Evolutionary conservation across 92 coral and sea anemone genomes (phyloP), one percentile per base, ranked within the genome.

Genomic region (Phenganax marumi): DNA sequence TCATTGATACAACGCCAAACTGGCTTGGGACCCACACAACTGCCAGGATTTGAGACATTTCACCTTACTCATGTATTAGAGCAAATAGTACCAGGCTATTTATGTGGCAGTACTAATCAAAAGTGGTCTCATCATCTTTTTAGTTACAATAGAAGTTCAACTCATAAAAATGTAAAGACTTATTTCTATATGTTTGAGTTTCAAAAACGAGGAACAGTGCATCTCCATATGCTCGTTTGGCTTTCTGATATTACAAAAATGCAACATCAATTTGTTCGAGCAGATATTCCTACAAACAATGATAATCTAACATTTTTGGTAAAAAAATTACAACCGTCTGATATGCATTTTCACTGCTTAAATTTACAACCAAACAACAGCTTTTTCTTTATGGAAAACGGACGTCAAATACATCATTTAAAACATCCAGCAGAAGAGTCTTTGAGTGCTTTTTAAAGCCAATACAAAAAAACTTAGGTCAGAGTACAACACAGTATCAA

Each of bases 21-120:
- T 33, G 84, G 84, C 16, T 33, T 12, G 57, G 57, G 70, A 6
- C 84, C 84, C 10, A 79, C 84, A 58, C 74, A 26, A 50, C 51
- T 76, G 5, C 18, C 94, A 6, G 18, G n/a, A 2, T 19, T 69
- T 0, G 91, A 86, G 64, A 91, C 89, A 0, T 54, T 68, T 10
- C 49, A 49, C 13, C 26, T 65, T 14, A 76, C 73, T 0, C 88
- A 85, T 33, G 49, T 53, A 1, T 50, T 85, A 2, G 85, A 64
- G n/a, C 88, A 85, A 54, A 39, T 71, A 18, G 85, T 72, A 6
- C 80, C 85, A 22, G 85, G 88, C 1, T 85, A 80, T 39, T 52
- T 80, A 1, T 68, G 79, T 70, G 88, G 88, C 55, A 69, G 56
- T 1, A 85, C 81, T 22, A 10, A 33, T 6, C 52, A 79, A 18